Base-by-base conservation (phyloP, 2,113 vertebrate species). In the Amazona guildingii region DNA sequence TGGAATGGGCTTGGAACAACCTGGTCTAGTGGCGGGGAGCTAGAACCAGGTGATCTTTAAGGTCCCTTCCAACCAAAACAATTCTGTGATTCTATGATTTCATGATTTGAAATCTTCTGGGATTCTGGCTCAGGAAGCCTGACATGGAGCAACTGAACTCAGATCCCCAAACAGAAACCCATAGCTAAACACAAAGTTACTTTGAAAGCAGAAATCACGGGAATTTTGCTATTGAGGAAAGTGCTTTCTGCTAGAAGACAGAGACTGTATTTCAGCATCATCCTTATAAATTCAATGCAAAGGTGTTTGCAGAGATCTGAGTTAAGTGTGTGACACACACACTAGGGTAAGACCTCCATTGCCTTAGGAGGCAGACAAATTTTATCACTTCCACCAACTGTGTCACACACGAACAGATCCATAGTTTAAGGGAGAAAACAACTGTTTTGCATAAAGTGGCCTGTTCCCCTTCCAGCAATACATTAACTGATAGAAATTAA, bases 371-470 rank as follows among this genome's bases (percentile, higher is more conserved):
- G 12, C 2, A 39, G n/a, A 33, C 4, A 64, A 31, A 17, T 57
- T 23, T 37, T 48, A n/a, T n/a, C 33, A 20, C 63, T 68, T 28
- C 46, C 39, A 76, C 28, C 49, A 82, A 4, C 57, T 13, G 17
- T 14, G 1, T 31, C 10, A 15, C 1, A 20, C 17, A 11, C 1
- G 0, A 72, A 43, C 2, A 78, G 55, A 55, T 29, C 3, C 61
- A 41, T 20, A 27, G 27, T 25, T 35, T 25, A 14, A 61, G 51
- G 43, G 13, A 10, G 4, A 49, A 82, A 70, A 7, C 1, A 0
- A 78, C 7, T 6, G 1, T 5, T 88, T 13, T 35, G 33, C 59
- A 77, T 28, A 67, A 10, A 57, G 41, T 3, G 23, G 43, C 33
- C 62, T 61, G 51, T 15, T 86, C 69, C 48, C 4, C 3, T n/a